Conservation (phyloP, 2,888 invertebrate species). For the Heteropelma amictum region DNA sequence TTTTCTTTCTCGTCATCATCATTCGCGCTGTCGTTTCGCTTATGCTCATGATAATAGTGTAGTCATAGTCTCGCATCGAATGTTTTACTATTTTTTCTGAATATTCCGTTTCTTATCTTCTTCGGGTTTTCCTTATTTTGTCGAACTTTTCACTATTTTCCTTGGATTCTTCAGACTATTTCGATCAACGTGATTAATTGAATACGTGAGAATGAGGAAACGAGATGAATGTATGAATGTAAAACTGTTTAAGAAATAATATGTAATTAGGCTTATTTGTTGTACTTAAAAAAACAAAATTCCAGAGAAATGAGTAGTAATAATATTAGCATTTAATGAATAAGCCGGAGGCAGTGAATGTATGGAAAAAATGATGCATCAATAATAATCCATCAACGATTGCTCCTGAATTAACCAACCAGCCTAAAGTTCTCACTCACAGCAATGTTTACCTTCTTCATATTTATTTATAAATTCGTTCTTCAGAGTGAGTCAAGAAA, state of each 20-base stretch:
- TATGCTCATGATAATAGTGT: constrained; percentile 13
- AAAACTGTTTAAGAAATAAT: background rate
- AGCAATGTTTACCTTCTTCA: background rate
- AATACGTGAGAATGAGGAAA: background rate
- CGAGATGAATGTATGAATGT: background rate
- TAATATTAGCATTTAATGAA: constrained; percentile 3
- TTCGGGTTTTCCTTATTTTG: background rate
- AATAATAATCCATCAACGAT: constrained; percentile 38
- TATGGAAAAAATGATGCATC: constrained; percentile 11
- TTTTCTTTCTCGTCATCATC: constrained; percentile 46
- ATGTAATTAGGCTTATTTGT: background rate
- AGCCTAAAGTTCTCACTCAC: background rate
- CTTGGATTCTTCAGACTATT: background rate
- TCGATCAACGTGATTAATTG: background rate
- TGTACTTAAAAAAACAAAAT: background rate
- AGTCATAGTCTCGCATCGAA: background rate
- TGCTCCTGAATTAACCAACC: constrained; percentile 17
- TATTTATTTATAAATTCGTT: too few species aligned
- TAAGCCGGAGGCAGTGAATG: background rate
- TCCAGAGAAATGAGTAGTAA: background rate
- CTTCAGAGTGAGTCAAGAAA: too few species aligned
- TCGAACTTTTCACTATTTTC: background rate
- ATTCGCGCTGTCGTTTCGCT: constrained; percentile 12
- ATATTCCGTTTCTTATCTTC: background rate
- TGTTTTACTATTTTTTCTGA: background rate